A percentile compares a stretch with the other conserved stretches of the same genome.
Conservation (phyloP, 1,140 invertebrate genomes). For the Drosophila sturtevanti region DNA sequence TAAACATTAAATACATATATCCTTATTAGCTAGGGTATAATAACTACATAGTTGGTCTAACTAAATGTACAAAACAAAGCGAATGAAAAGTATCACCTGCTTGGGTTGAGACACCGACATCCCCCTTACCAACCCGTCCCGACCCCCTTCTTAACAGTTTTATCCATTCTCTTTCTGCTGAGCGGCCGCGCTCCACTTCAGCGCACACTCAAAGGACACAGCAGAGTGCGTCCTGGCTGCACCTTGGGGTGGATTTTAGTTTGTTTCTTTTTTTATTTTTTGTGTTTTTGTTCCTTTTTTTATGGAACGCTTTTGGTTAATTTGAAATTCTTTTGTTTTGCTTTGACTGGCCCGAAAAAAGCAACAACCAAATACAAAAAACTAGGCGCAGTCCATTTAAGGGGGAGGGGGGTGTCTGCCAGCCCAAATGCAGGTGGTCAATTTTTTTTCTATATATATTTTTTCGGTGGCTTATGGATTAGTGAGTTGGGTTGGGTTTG, state of each 20-base stretch:
- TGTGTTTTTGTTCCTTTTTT: conserved; percentile 19
- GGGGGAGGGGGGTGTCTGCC: neutral
- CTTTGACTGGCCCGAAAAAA: conserved; percentile 40
- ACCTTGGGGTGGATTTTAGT: conserved; percentile 53
- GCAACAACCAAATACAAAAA: conserved; percentile 31
- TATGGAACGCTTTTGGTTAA: conserved; percentile 73
- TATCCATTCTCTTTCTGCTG: conserved; percentile 6
- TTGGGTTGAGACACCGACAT: conserved; percentile 21
- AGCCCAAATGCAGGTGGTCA: conserved; percentile 62
- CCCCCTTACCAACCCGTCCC: conserved; percentile 3
- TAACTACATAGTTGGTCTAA: neutral
- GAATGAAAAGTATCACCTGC: conserved; percentile 71
- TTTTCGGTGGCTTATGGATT: conserved; percentile 62
- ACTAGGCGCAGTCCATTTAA: conserved; percentile 53
- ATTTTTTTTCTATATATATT: neutral
- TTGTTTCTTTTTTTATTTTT: too few relatives aligned
- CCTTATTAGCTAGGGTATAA: conserved; percentile 20
- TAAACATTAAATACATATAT: neutral
- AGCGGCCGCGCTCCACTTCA: conserved; percentile 65
- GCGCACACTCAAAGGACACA: conserved; percentile 54
- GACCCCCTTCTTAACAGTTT: neutral
- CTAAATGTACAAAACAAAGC: conserved; percentile 22
- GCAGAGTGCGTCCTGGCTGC: conserved; percentile 43
- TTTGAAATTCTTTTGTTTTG: conserved; percentile 74
- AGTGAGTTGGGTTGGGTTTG: conserved; percentile 29